These are phyloP conservation scores for Amblyopsis rosae DNA, from an alignment of 2,113 vertebrate genomes.

Conservation along the genomic window DNA sequence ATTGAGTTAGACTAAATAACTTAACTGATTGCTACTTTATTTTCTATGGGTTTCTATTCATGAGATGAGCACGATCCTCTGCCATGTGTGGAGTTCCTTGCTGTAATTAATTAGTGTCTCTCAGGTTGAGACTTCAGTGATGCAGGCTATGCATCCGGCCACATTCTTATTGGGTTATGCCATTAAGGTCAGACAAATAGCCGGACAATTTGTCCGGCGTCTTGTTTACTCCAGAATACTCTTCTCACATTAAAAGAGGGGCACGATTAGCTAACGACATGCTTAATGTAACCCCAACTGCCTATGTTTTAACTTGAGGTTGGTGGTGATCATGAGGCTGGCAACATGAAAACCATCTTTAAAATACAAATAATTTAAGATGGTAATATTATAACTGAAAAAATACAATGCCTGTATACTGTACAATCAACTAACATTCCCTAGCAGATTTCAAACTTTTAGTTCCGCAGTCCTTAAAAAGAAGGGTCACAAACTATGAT, in stretches of 20 bases:
- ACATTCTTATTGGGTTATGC: slow-evolving; percentile 61
- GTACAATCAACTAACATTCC: too few relatives aligned
- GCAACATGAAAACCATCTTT: neutral
- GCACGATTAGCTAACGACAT: slow-evolving; percentile 26
- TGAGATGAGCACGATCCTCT: slow-evolving; percentile 39
- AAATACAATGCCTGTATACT: too few relatives aligned
- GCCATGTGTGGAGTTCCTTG: slow-evolving; percentile 27
- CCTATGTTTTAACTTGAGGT: neutral
- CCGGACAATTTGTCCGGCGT: slow-evolving; percentile 20
- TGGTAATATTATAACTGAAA: too few relatives aligned
- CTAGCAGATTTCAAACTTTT: too few relatives aligned
- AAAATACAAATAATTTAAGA: neutral
- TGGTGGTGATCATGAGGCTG: neutral
- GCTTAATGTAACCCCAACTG: neutral
- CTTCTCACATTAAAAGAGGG: slow-evolving; percentile 13
- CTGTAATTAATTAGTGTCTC: slow-evolving; percentile 54
- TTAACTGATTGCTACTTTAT: neutral
- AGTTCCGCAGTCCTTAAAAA: too few relatives aligned
- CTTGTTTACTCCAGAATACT: slow-evolving; percentile 32
- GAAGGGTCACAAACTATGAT: too few relatives aligned
- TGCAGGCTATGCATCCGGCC: slow-evolving; percentile 32
- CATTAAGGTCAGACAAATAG: slow-evolving; percentile 47
- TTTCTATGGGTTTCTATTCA: slow-evolving; percentile 38
- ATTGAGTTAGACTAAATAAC: neutral
- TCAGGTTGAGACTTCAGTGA: slow-evolving; percentile 42